A percentile compares a stretch with the other conserved stretches of the same genome.
Conservation (phyloP, 2,888 invertebrate species). For the Malthinus seriepunctatus region DNA sequence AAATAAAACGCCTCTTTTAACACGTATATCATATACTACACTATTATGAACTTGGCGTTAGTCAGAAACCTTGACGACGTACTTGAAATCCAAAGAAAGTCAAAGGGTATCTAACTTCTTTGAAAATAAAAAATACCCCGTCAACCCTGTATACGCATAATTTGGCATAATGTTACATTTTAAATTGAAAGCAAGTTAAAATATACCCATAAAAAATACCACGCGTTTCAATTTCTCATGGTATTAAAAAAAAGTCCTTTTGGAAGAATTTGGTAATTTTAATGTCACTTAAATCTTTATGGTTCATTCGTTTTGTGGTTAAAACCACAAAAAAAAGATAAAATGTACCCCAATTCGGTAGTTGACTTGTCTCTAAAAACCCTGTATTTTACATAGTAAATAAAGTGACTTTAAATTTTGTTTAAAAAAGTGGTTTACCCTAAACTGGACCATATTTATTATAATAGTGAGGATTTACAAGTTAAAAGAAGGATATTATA, state of each 20-base stretch:
- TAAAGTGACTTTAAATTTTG: conserved; percentile 11
- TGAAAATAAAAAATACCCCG: too few relatives aligned
- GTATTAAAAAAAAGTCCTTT: conserved; percentile 16
- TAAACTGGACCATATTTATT: conserved; percentile 16
- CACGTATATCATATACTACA: too few relatives aligned
- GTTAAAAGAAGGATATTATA: conserved; percentile 18
- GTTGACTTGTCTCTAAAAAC: conserved; percentile 17
- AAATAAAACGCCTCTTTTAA: too few relatives aligned
- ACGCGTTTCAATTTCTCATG: conserved; percentile 27
- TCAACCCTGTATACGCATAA: too few relatives aligned
- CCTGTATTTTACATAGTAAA: conserved; percentile 17
- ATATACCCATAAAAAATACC: too few relatives aligned
- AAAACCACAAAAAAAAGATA: conserved; percentile 16
- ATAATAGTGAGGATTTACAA: conserved; percentile 25
- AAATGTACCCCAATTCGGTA: conserved; percentile 19
- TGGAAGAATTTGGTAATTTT: conserved; percentile 15
- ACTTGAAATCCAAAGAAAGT: too few relatives aligned
- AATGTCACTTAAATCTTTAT: conserved; percentile 21
- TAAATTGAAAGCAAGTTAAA: too few relatives aligned
- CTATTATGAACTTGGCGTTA: too few relatives aligned
- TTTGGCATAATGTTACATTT: too few relatives aligned
- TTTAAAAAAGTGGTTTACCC: conserved; percentile 7
- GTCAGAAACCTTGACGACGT: too few relatives aligned
- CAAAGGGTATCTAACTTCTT: too few relatives aligned
- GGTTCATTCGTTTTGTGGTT: conserved; percentile 20